A percentile compares a stretch with the other conserved stretches of the same genome.
Conservation (phyloP, 2,113 vertebrate species). For the Labrus mixtus region DNA sequence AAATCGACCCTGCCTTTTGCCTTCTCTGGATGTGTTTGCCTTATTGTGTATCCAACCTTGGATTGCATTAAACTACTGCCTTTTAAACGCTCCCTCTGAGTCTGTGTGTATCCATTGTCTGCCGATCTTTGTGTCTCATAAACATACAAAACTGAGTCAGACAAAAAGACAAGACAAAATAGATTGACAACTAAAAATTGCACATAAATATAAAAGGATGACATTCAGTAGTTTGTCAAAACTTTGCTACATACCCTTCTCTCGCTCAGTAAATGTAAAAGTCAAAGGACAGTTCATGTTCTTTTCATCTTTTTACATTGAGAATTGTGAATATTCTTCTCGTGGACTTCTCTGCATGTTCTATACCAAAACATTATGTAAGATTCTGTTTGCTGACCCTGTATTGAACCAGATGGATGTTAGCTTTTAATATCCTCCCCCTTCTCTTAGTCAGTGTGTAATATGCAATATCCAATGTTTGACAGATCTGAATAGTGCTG, state of each 20-base stretch:
- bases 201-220: background rate
- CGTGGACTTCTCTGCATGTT: background rate
- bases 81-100: too few relatives aligned
- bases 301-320: background rate
- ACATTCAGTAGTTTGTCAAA: background rate
- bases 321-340: conserved; percentile 11
- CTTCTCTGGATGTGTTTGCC: too few relatives aligned
- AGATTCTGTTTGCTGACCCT: conserved; percentile 34
- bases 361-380: background rate
- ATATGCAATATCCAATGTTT: conserved; percentile 39
- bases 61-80: too few relatives aligned
- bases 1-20: too few relatives aligned
- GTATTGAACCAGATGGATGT: conserved; percentile 39
- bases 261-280: background rate
- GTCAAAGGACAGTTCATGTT: background rate
- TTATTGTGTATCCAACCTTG: too few relatives aligned
- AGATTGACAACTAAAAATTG: too few relatives aligned
- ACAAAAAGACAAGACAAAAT: too few relatives aligned
- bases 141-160: too few relatives aligned
- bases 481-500: conserved; percentile 21
- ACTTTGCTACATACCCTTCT: background rate
- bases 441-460: conserved; percentile 20
- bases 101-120: too few relatives aligned
- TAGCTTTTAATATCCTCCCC: conserved; percentile 53
- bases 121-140: too few relatives aligned